A percentile compares a stretch with the other conserved stretches of the same genome.
Conservation (phyloP, 1,140 invertebrate genomes). For the Calliopsis andreniformis region DNA sequence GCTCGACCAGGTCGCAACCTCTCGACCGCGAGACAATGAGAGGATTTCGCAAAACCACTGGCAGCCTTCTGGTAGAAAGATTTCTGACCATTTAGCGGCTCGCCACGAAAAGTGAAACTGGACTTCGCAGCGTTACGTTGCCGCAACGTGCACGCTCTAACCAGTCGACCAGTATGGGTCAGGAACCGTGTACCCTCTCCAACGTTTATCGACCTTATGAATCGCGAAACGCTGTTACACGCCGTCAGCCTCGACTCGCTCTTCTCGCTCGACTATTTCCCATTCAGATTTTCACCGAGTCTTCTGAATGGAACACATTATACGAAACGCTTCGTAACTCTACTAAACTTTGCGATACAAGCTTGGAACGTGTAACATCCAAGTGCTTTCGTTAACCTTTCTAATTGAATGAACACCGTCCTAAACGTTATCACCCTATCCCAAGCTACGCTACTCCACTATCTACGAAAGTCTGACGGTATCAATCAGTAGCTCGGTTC, state of each 20-base stretch:
- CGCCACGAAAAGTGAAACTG: conserved; percentile 71
- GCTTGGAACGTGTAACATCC: too few relatives aligned
- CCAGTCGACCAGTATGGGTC: neutral
- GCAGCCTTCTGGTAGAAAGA: conserved; percentile 48
- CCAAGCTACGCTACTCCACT: too few relatives aligned
- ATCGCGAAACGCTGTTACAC: conserved; percentile 15
- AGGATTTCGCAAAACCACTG: conserved; percentile 61
- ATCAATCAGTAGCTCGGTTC: conserved; percentile 11
- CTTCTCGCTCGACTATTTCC: conserved; percentile 17
- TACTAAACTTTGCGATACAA: neutral
- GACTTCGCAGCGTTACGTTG: conserved; percentile 35
- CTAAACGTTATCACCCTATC: neutral
- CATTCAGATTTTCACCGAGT: conserved; percentile 14
- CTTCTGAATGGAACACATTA: conserved; percentile 31
- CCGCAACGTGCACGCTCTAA: conserved; percentile 15
- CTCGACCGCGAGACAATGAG: conserved; percentile 58
- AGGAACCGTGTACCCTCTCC: neutral
- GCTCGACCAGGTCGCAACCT: too few relatives aligned
- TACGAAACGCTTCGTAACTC: neutral
- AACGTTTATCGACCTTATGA: conserved; percentile 25
- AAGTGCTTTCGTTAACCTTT: too few relatives aligned
- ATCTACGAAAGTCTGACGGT: neutral
- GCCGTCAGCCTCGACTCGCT: neutral
- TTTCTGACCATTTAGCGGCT: conserved; percentile 62
- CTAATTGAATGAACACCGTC: too few relatives aligned